These are phyloP conservation scores for Asarcornis scutulata DNA, from an alignment of 2,113 vertebrate genomes.

Conservation along the genomic window DNA sequence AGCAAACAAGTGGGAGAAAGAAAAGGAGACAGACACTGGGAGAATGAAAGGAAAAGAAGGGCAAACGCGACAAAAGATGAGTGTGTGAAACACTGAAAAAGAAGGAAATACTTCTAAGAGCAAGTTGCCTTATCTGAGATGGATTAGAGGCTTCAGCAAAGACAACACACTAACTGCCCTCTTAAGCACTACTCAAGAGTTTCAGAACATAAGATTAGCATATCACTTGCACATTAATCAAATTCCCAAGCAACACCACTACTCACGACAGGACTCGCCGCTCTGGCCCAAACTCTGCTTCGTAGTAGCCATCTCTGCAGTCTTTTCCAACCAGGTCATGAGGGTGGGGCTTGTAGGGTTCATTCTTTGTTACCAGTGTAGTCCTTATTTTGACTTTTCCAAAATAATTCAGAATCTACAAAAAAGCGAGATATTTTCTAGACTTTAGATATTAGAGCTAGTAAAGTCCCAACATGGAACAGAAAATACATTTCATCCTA, in stretches of 20 bases:
- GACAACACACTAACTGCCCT: neutral
- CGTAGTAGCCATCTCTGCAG: conserved; percentile 95
- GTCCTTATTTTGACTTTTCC: conserved; percentile 92
- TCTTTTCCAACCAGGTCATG: conserved; percentile 98
- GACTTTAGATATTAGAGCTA: neutral
- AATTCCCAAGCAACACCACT: neutral
- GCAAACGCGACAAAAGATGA: neutral
- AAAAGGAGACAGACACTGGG: neutral
- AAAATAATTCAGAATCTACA: conserved; percentile 88
- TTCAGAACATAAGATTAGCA: neutral
- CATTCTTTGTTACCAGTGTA: conserved; percentile 92
- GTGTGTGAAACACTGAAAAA: neutral
- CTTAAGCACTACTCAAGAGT: neutral
- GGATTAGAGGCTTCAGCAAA: neutral
- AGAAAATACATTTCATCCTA: neutral
- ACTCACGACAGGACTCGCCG: conserved; percentile 94
- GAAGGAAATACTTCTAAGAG: neutral
- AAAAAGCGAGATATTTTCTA: neutral
- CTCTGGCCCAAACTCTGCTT: conserved; percentile 94
- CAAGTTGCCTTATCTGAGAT: neutral
- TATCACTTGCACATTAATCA: neutral
- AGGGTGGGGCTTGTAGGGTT: conserved; percentile 94
- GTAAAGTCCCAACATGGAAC: neutral
- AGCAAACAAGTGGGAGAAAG: neutral
- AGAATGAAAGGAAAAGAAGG: neutral